Conservation (phyloP, 2,888 invertebrate species). For the Habrosyne pyritoides region DNA sequence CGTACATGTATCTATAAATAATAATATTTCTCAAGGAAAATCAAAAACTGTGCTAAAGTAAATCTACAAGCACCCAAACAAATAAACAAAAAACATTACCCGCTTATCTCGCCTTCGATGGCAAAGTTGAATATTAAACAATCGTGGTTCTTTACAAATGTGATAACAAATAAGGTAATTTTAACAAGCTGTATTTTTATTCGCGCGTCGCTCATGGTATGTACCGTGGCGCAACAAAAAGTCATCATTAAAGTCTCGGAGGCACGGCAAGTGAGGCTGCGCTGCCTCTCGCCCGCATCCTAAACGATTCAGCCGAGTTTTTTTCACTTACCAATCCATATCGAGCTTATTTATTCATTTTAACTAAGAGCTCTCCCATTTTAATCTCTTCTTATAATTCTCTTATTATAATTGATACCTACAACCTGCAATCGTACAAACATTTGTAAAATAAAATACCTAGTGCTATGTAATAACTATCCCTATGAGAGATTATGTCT, state of each 20-base stretch:
- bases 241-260: conserved; percentile 79
- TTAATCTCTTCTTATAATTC: conserved; percentile 27
- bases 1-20: neutral
- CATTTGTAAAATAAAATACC: conserved; percentile 27
- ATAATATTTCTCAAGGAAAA: neutral
- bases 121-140: neutral
- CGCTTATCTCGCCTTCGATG: neutral
- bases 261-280: conserved; percentile 69
- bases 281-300: conserved; percentile 66
- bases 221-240: conserved; percentile 68
- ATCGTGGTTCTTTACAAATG: conserved; percentile 8
- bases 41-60: neutral
- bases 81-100: neutral
- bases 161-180: conserved; percentile 7
- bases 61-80: neutral
- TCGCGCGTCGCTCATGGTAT: conserved; percentile 43
- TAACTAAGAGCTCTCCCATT: conserved; percentile 57
- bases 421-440: conserved; percentile 21
- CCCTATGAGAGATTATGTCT: too few relatives aligned
- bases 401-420: conserved; percentile 34
- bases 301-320: conserved; percentile 76
- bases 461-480: too few relatives aligned
- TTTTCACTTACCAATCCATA: conserved; percentile 77
- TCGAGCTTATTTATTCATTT: conserved; percentile 70
- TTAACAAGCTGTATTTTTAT: conserved; percentile 15